phyloP scores from a whole-genome alignment of 2,888 invertebrate genomes.

The Tetanocera ferruginea region DNA sequence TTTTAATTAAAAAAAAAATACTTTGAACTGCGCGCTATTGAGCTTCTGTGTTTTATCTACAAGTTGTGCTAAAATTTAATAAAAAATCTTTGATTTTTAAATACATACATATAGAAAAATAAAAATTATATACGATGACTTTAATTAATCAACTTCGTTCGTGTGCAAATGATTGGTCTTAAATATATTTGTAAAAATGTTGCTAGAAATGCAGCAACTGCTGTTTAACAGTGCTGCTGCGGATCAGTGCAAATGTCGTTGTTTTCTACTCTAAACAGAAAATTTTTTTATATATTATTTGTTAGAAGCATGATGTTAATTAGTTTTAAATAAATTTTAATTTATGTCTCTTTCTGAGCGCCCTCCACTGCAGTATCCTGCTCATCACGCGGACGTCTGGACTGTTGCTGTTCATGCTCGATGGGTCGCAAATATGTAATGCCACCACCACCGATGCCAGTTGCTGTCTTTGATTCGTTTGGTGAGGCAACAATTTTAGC shows the following conservation, averaged over 20 bases:
- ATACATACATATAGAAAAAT: not conserved
- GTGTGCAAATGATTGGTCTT: not conserved
- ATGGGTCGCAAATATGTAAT: constrained; percentile 55
- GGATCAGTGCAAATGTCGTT: not conserved
- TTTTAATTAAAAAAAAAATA: too few relatives aligned
- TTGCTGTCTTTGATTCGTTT: constrained; percentile 54
- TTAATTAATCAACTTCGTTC: too few relatives aligned
- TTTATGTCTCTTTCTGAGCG: constrained; percentile 49
- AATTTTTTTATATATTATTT: not conserved
- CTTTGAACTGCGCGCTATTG: too few relatives aligned
- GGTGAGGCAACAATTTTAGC: constrained; percentile 59
- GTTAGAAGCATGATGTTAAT: not conserved
- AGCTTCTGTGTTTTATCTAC: not conserved
- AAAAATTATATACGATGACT: not conserved
- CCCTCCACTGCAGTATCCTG: constrained; percentile 63
- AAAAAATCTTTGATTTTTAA: not conserved
- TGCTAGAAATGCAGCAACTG: not conserved
- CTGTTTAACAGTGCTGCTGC: not conserved
- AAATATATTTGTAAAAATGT: constrained; percentile 1
- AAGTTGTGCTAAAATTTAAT: not conserved
- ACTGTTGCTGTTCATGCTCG: constrained; percentile 52
- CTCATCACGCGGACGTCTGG: constrained; percentile 63
- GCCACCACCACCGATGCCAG: constrained; percentile 58
- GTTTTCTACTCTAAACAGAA: not conserved
- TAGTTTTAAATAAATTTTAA: not conserved